phyloP scores from a whole-genome alignment of 2,113 vertebrate species.

The Prolemur simus region DNA sequence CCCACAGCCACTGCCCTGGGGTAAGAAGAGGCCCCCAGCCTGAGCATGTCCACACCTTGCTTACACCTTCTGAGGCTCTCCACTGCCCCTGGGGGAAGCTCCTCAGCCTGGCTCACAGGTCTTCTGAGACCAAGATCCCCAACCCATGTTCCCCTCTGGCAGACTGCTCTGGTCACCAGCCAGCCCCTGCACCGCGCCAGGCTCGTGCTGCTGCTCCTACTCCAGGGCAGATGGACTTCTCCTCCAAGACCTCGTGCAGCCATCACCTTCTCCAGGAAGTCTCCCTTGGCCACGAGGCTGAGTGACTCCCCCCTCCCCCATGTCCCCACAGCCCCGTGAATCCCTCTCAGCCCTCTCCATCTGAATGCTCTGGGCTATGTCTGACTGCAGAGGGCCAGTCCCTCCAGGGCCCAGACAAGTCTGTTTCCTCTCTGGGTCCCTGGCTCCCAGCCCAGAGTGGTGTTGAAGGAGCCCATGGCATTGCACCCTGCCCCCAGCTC shows the following conservation, averaged over 20 bases:
- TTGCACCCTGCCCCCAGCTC: neutral
- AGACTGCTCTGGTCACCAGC: neutral
- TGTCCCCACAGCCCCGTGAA: fast-evolving
- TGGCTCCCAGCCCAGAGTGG: neutral
- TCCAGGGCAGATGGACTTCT: neutral
- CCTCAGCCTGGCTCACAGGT: neutral
- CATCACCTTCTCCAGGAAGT: neutral
- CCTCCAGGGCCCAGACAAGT: neutral
- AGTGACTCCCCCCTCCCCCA: neutral
- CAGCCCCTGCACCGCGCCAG: neutral
- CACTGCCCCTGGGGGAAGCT: neutral
- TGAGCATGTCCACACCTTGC: neutral
- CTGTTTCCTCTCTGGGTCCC: neutral
- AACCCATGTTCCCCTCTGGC: neutral
- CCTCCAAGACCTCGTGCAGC: neutral
- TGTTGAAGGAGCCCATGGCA: neutral
- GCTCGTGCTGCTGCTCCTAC: neutral
- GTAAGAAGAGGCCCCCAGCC: neutral
- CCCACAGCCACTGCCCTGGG: neutral
- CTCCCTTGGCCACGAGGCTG: neutral
- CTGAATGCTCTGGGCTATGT: fast-evolving
- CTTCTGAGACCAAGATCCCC: neutral
- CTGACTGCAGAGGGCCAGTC: neutral
- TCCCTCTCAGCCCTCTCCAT: neutral
- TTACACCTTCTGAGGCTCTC: neutral